These are phyloP conservation scores for Poeciliopsis infans DNA, from an alignment of 2,797 vertebrate species.

Conservation along the genomic window DNA sequence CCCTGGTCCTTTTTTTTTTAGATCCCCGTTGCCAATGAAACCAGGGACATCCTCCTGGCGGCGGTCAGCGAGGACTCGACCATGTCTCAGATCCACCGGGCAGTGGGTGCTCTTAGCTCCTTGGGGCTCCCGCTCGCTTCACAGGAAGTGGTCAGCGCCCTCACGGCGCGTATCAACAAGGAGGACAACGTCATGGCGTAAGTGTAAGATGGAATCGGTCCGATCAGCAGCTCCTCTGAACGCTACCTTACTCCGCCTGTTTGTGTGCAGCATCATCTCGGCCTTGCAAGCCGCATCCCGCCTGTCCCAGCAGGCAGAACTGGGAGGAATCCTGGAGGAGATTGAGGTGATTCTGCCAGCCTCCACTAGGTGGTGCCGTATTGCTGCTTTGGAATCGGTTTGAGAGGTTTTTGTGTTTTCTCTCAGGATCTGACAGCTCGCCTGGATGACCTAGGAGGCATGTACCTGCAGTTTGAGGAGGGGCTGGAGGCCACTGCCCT, in stretches of 20 bases:
- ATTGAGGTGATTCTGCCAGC: conserved; percentile 87
- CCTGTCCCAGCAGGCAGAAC: conserved; percentile 92
- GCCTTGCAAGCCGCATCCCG: conserved; percentile 92
- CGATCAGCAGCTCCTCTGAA: background rate
- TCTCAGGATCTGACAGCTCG: conserved; percentile 93
- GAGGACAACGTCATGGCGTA: conserved; percentile 94
- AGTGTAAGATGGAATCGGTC: conserved; percentile 62
- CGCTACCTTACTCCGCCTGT: background rate
- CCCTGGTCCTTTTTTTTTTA: conserved; percentile 47
- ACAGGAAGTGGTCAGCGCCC: conserved; percentile 90
- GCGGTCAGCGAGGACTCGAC: conserved; percentile 95
- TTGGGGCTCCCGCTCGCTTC: conserved; percentile 93
- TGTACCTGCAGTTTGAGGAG: conserved; percentile 98
- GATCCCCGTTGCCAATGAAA: conserved; percentile 95
- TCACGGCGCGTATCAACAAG: conserved; percentile 91
- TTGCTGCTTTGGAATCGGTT: background rate
- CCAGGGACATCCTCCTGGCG: conserved; percentile 92
- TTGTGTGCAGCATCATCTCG: conserved; percentile 85
- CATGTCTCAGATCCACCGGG: conserved; percentile 90
- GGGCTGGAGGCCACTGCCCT: conserved; percentile 94
- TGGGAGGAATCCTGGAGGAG: conserved; percentile 93
- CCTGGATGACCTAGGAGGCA: conserved; percentile 93
- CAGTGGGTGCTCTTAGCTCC: conserved; percentile 89
- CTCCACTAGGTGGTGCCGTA: conserved; percentile 64
- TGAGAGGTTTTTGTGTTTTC: background rate